Base-by-base conservation (phyloP, 2,888 invertebrate genomes). In the Nymphalis c-album region DNA sequence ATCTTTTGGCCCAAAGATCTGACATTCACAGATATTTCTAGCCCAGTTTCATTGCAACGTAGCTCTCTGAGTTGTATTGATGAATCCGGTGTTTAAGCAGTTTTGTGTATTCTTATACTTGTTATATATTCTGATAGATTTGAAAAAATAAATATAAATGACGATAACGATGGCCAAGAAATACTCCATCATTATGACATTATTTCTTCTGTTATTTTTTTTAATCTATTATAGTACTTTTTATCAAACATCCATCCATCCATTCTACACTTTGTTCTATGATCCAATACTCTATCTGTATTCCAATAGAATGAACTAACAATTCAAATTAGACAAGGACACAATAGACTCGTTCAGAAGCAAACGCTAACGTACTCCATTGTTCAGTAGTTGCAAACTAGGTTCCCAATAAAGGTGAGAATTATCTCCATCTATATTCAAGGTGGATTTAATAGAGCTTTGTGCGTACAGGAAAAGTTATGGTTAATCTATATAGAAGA, bases 311-410 rank as follows among this genome's bases (percentile, higher is more conserved):
- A 62, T 63, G 69, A 55, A 55, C 55, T 55, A 68, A 69, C 69
- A 65, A 69, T 69, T 69, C 67, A 70, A 70, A 72, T 69, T 70
- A 69, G 67, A 67, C 65, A 69, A 64, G 45, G 57, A 55, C 48
- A 70, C 70, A 67, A 64, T 67, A 26, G 64, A 58, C 58, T 59
- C 46, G 64, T 64, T 64, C 67, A 61, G 64, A 61, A 35, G 50
- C 61, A 31, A 55, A 55, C 61, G 50, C 26, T 50, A 64, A 51
- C 51, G 51, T 22, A 53, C 20, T 45, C 67, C 63, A 70, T 67
- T 70, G 67, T 70, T 70, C 70, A 48, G 58, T 67, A 61, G 60
- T 61, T 64, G 48, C 40, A 47, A 64, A 64, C 64, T 67, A 63
- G 60, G 63, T 60, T 51, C 64, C 58, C 64, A 70, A 64, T 67